These are phyloP conservation scores for Ligdia adustata DNA, from an alignment of 2,888 invertebrate genomes.

Conservation along the genomic window DNA sequence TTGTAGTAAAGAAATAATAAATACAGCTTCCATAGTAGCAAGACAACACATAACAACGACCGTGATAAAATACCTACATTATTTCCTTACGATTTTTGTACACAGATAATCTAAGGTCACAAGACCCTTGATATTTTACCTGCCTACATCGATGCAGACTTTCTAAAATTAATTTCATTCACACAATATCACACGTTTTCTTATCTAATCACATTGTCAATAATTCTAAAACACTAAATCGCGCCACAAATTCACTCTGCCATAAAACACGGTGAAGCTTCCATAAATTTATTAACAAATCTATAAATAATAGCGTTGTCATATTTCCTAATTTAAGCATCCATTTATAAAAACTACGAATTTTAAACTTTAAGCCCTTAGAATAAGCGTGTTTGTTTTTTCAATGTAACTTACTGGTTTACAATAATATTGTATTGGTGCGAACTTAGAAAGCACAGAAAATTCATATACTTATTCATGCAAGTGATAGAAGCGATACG, in stretches of 20 bases:
- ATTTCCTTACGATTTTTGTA: slow-evolving; percentile 3
- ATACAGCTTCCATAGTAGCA: too few species aligned
- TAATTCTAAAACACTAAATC: slow-evolving; percentile 39
- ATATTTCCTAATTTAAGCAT: slow-evolving; percentile 23
- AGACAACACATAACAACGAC: background rate
- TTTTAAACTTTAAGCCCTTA: slow-evolving; percentile 32
- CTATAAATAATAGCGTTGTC: slow-evolving; percentile 63
- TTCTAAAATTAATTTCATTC: slow-evolving; percentile 52
- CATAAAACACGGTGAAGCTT: slow-evolving; percentile 60
- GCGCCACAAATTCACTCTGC: slow-evolving; percentile 55
- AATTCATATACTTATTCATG: too few species aligned
- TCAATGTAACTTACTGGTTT: slow-evolving; percentile 33
- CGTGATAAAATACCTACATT: slow-evolving; percentile 10
- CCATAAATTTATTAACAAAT: slow-evolving; percentile 77
- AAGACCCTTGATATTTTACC: slow-evolving; percentile 4
- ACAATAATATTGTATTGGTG: slow-evolving; percentile 57
- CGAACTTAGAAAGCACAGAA: slow-evolving; percentile 70
- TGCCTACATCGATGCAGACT: slow-evolving; percentile 31
- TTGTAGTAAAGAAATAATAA: too few species aligned
- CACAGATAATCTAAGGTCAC: slow-evolving; percentile 7
- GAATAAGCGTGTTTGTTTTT: slow-evolving; percentile 23
- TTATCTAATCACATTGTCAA: slow-evolving; percentile 54
- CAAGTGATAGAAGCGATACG: too few species aligned
- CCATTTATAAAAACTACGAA: slow-evolving; percentile 12
- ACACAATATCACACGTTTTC: slow-evolving; percentile 46